These are phyloP conservation scores for Zenarchopterus dispar DNA, from an alignment of 2,797 vertebrate species.

Conservation along the genomic window DNA sequence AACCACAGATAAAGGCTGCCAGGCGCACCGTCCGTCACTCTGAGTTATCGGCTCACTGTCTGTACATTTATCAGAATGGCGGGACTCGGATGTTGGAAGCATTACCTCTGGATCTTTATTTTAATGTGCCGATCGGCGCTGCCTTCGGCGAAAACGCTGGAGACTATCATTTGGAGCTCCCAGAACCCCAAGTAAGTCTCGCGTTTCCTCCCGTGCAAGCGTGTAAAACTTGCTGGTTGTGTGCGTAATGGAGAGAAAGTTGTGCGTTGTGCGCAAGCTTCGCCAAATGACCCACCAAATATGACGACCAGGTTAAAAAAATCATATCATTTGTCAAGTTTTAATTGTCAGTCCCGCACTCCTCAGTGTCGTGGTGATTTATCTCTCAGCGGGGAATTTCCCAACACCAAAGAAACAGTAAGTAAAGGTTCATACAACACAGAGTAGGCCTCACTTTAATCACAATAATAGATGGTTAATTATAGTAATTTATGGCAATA, in stretches of 20 bases:
- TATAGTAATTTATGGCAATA: conserved; percentile 43
- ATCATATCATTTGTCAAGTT: conserved; percentile 32
- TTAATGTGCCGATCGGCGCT: conserved; percentile 78
- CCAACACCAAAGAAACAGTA: conserved; percentile 43
- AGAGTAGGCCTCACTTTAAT: conserved; percentile 39
- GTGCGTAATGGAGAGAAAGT: conserved; percentile 62
- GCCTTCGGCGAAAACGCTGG: conserved; percentile 81
- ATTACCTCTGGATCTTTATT: conserved; percentile 85
- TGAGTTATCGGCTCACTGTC: conserved; percentile 52
- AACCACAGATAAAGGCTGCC: conserved; percentile 63
- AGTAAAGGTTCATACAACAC: conserved; percentile 16
- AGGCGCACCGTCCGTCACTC: conserved; percentile 63
- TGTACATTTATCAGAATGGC: conserved; percentile 76
- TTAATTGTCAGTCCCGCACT: conserved; percentile 39
- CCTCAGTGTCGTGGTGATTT: conserved; percentile 41
- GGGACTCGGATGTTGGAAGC: conserved; percentile 79
- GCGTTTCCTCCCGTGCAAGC: conserved; percentile 40
- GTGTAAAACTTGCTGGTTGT: conserved; percentile 46
- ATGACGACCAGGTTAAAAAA: conserved; percentile 37
- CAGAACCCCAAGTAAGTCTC: conserved; percentile 84
- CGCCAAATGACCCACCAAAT: conserved; percentile 52
- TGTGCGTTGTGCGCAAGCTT: conserved; percentile 34
- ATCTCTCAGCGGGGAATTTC: conserved; percentile 55
- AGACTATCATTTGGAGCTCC: conserved; percentile 84
- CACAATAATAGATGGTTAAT: conserved; percentile 48